phyloP scores from a whole-genome alignment of 2,797 vertebrate genomes.

The Myotis findleyi region DNA sequence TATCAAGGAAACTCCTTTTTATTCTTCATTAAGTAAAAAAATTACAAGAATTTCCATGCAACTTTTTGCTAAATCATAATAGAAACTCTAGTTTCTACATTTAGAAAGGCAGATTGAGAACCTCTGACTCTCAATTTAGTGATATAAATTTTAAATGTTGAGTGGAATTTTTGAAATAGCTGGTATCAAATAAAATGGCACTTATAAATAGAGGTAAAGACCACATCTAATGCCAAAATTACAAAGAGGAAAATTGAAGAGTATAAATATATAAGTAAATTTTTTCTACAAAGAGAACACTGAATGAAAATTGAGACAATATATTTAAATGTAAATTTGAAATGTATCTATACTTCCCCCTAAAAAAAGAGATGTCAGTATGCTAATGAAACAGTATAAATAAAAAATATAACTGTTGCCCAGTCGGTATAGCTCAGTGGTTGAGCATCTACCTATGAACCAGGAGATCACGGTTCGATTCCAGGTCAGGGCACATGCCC shows the following conservation, averaged over 20 bases:
- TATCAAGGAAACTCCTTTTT: background rate
- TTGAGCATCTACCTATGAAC: background rate
- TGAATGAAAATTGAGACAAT: background rate
- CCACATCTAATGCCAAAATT: background rate
- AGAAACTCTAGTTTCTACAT: slow-evolving; percentile 58
- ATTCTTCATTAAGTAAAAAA: slow-evolving; percentile 56
- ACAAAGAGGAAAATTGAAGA: background rate
- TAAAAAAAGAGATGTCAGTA: background rate
- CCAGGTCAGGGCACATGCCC: background rate
- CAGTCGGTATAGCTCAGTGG: background rate
- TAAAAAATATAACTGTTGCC: background rate
- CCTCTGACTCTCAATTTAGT: slow-evolving; percentile 66
- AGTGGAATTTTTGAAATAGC: background rate
- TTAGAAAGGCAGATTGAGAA: slow-evolving; percentile 63
- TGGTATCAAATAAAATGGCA: background rate
- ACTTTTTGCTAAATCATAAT: slow-evolving; percentile 55
- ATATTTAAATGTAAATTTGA: background rate
- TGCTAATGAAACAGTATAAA: background rate
- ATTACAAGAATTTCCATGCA: background rate
- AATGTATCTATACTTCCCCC: background rate
- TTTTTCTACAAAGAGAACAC: background rate
- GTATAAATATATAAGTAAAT: background rate
- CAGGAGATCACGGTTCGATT: too few species aligned
- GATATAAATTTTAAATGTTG: background rate
- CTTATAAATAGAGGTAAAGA: background rate